Evolutionary conservation across 2,113 vertebrate species (phyloP).

Genomic region (Crotalus viridis): DNA sequence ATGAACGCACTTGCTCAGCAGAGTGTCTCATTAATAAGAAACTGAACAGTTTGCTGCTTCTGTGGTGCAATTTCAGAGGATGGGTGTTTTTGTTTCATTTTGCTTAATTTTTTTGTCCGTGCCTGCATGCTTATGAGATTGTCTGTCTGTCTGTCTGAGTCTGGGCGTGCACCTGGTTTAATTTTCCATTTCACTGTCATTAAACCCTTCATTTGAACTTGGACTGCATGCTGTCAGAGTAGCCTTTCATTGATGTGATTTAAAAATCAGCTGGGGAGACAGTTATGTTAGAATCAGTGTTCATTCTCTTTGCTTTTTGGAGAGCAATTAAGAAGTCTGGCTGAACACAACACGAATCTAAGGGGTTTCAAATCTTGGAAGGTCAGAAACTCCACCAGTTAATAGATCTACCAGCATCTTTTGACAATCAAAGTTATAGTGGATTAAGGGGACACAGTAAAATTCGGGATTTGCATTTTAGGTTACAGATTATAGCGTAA

Average conservation of each 20-base stretch:
- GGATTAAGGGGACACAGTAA: conserved; percentile 54
- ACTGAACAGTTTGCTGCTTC: conserved; percentile 78
- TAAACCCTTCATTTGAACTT: conserved; percentile 75
- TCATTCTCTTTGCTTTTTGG: conserved; percentile 63
- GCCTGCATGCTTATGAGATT: not conserved
- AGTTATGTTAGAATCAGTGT: conserved; percentile 74
- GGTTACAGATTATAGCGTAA: conserved; percentile 44
- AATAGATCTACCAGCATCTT: conserved; percentile 69
- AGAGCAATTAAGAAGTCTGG: conserved; percentile 60
- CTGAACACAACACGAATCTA: conserved; percentile 58
- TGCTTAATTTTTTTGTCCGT: not conserved
- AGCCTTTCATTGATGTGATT: conserved; percentile 81
- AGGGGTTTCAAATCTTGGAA: conserved; percentile 65
- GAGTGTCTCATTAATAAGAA: conserved; percentile 79
- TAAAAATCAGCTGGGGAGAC: conserved; percentile 75
- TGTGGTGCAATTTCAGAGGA: conserved; percentile 70
- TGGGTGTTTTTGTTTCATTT: not conserved
- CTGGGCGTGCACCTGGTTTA: not conserved
- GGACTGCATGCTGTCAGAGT: conserved; percentile 70
- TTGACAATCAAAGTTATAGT: conserved; percentile 65
- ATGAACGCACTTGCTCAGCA: conserved; percentile 77
- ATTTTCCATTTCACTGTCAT: conserved; percentile 70
- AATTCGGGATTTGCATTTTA: conserved; percentile 43
- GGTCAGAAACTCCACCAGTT: conserved; percentile 54
- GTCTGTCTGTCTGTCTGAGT: not conserved